Evolutionary conservation across 37 sponge, comb jelly and placozoan genomes (phyloP).

Genomic region (Trichoplax adhaerens): DNA sequence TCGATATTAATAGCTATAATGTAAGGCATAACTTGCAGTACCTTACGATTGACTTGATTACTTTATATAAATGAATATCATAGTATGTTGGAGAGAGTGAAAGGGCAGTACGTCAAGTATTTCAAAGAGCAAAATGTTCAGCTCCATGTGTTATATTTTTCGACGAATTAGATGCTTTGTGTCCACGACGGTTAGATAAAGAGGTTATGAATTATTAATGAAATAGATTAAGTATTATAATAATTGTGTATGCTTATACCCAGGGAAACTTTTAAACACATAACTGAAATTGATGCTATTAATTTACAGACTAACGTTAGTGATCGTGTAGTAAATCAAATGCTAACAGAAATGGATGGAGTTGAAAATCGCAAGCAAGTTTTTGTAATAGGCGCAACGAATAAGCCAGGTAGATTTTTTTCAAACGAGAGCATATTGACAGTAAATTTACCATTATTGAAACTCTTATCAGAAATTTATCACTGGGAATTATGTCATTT

Average conservation of each 20-base stretch:
- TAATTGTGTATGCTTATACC: background rate
- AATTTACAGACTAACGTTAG: conserved; percentile 45
- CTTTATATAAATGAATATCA: no score
- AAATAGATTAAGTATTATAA: background rate
- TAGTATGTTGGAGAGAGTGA: conserved; percentile 99
- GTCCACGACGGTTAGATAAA: conserved; percentile 67
- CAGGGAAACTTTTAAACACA: conserved; percentile 1
- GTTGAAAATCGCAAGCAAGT: conserved; percentile 75
- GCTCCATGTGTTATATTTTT: conserved; percentile 98
- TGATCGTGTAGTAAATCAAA: conserved; percentile 90
- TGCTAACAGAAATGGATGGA: conserved; percentile 99
- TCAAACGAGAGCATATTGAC: no score
- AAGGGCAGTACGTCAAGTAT: conserved; percentile 89
- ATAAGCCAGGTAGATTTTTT: conserved; percentile 48
- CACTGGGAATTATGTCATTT: background rate
- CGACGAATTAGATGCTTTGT: conserved; percentile 91
- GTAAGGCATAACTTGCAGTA: no score
- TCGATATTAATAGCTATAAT: no score
- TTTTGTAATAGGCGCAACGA: conserved; percentile 91
- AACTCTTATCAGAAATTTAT: no score
- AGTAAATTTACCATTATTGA: no score
- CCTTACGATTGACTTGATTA: no score
- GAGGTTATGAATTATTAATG: conserved; percentile 38
- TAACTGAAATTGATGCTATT: background rate
- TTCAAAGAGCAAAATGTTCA: conserved; percentile 81